Base-by-base conservation (phyloP, 2,797 vertebrate species). In the Girardinus metallicus region DNA sequence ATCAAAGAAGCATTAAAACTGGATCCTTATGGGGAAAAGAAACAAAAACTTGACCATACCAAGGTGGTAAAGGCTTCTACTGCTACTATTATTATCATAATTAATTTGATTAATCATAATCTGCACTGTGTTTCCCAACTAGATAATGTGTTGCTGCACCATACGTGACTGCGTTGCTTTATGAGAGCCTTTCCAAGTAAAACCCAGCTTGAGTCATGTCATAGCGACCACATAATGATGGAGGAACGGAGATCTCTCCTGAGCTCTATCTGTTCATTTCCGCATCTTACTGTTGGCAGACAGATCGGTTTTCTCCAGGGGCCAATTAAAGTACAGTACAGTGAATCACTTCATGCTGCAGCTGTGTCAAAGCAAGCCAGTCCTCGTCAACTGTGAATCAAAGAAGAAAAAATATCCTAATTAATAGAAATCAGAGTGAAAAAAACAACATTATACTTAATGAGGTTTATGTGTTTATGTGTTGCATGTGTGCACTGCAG, bases 261-360 rank as follows among this genome's bases (percentile, higher is more conserved):
- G 86, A 89, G 83, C 23, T 66, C 75, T 46, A 66, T 81, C 53
- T 81, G 57, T 80, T 89, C 68, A 82, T 81, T 73, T 51, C 64
- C 79, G 16, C 74, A 75, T 87, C 87, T 80, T 86, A 87, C 79
- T 75, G 80, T 74, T 83, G 74, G 83, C 31, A 78, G 64, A 78
- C 53, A 83, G 72, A 76, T 8, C 5, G 0, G 53, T 86, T 81
- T 70, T 85, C 89, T 83, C 87, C 62, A 77, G 84, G 81, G 86
- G 70, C 88, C 87, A 89, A 87, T 91, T 89, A 91, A 80, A 77
- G 78, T 60, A 73, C 68, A 80, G 47, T 76, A 75, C 84, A 78
- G 90, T 78, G 51, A 83, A 81, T 79, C 43, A 74, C 57, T 72
- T 83, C 74, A 85, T 72, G 18, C 71, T 46, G 51, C 2, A 68